These are phyloP conservation scores for Stramonita haemastoma DNA, from an alignment of 2,888 invertebrate genomes.

Conservation along the genomic window DNA sequence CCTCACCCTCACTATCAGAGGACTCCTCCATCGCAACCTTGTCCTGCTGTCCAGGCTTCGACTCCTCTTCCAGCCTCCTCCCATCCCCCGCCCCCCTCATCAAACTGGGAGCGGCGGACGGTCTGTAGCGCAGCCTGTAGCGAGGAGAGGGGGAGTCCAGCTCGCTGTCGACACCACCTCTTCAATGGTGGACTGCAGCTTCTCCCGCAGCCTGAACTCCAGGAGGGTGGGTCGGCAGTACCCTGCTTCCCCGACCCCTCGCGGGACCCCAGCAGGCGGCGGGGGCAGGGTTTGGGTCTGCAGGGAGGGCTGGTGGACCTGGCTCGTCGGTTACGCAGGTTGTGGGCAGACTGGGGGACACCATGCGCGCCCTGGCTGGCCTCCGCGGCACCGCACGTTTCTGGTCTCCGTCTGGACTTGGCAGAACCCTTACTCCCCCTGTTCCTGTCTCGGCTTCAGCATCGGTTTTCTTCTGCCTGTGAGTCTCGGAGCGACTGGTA, in stretches of 20 bases:
- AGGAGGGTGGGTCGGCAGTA: not conserved
- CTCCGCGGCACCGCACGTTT: not conserved
- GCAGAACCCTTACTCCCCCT: not conserved
- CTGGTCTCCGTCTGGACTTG: not conserved
- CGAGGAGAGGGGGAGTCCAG: not conserved
- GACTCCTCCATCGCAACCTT: not conserved
- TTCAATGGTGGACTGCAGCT: not conserved
- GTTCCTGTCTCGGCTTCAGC: not conserved
- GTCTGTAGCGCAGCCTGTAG: not conserved
- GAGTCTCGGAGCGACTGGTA: not conserved
- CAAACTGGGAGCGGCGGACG: not conserved
- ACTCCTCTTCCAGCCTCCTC: not conserved
- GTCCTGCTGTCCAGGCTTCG: not conserved
- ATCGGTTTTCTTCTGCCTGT: not conserved
- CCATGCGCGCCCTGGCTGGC: not conserved
- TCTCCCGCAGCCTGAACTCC: not conserved
- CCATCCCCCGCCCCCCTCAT: not conserved
- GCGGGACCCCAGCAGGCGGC: not conserved
- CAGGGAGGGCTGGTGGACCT: slow-evolving; percentile 7
- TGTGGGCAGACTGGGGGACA: not conserved
- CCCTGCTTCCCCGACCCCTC: not conserved
- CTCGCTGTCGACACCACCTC: slow-evolving; percentile 11
- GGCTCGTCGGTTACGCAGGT: not conserved
- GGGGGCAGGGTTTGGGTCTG: not conserved
- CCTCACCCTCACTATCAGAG: not conserved